Conservation (phyloP, 2,888 invertebrate genomes). For the Apodemia mormo region DNA sequence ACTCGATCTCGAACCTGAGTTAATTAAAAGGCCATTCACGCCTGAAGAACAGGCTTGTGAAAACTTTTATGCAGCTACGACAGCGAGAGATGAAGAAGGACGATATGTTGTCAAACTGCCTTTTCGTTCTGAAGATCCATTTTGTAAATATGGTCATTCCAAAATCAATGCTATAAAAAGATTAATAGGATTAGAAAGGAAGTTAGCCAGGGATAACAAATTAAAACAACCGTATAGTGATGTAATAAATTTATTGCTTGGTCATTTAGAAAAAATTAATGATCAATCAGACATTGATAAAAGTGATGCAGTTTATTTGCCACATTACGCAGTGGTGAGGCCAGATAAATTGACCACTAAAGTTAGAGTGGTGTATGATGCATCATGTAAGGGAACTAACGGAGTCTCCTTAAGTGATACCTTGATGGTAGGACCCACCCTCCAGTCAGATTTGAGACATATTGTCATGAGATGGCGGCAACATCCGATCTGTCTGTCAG, state of each 20-base stretch:
- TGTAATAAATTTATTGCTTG: constrained; percentile 3
- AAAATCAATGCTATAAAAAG: background rate
- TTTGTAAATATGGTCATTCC: background rate
- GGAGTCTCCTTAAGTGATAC: constrained; percentile 38
- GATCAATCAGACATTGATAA: background rate
- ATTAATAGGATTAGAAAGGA: background rate
- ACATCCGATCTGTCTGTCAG: constrained; percentile 31
- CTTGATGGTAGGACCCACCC: constrained; percentile 38
- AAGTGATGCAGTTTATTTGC: too few species aligned
- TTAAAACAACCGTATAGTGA: background rate
- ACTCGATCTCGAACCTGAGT: background rate
- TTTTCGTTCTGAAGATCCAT: background rate
- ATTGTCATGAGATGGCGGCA: constrained; percentile 39
- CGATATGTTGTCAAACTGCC: too few species aligned
- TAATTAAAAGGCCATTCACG: background rate
- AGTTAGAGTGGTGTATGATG: constrained; percentile 28
- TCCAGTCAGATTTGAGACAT: constrained; percentile 42
- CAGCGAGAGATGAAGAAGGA: background rate
- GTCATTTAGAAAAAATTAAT: constrained; percentile 7
- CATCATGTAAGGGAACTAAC: constrained; percentile 31
- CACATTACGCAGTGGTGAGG: too few species aligned
- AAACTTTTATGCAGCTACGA: background rate
- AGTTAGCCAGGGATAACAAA: background rate
- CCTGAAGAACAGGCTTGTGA: background rate
- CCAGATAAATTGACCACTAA: background rate